Evolutionary conservation across 2,113 vertebrate genomes (phyloP).

Genomic region (Petrocephalus zakoni): DNA sequence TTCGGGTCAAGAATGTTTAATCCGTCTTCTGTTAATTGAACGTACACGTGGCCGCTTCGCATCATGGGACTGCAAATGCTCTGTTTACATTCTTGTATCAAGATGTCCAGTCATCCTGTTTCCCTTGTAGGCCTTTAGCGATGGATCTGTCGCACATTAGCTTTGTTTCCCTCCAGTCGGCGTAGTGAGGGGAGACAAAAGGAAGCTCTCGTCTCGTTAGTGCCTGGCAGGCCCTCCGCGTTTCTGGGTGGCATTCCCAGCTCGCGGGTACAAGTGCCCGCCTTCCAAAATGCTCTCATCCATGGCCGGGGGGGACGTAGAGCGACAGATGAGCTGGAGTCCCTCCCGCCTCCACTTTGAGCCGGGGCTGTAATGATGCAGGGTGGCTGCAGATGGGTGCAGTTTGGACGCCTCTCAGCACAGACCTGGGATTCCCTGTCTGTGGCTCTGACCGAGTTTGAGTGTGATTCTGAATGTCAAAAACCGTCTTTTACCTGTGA

Average conservation of each 20-base stretch:
- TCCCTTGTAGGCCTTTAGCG: not conserved
- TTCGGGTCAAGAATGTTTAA: conserved; percentile 1
- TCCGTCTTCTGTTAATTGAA: not conserved
- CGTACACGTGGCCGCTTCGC: not conserved
- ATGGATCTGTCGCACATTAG: not conserved
- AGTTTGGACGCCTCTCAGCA: not conserved
- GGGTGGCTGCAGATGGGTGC: not conserved
- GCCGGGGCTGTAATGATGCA: not conserved
- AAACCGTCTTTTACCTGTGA: not conserved
- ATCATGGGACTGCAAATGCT: not conserved
- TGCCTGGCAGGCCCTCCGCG: not conserved
- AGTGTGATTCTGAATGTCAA: not conserved
- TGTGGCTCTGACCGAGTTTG: not conserved
- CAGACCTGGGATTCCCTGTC: not conserved
- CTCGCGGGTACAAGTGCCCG: not conserved
- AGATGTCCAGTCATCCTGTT: not conserved
- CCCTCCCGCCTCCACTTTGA: not conserved
- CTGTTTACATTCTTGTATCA: not conserved
- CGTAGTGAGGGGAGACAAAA: not conserved
- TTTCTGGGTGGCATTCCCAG: conserved; percentile 2
- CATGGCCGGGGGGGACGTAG: not conserved
- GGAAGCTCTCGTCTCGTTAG: not conserved
- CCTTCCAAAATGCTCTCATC: not conserved
- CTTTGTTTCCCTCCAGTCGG: not conserved
- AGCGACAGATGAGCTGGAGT: not conserved